These are phyloP conservation scores for Drosophila stalkeri DNA, from an alignment of 2,888 invertebrate genomes.

Conservation along the genomic window DNA sequence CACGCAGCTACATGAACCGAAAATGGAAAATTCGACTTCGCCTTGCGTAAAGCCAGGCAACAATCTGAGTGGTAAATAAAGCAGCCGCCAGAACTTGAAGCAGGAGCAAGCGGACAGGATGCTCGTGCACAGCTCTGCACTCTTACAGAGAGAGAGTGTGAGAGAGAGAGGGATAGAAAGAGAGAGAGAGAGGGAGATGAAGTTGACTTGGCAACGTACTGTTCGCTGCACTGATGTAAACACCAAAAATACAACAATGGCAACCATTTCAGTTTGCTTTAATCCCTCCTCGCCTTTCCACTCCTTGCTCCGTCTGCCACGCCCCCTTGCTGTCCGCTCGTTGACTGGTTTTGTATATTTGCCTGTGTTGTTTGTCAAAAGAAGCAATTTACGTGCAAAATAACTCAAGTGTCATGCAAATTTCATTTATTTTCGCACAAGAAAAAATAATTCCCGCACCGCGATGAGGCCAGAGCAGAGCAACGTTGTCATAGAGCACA, in stretches of 20 bases:
- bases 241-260: slow-evolving; percentile 81
- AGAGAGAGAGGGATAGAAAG: slow-evolving; percentile 1
- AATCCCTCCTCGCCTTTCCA: slow-evolving; percentile 10
- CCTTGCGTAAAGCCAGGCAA: slow-evolving; percentile 58
- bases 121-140: slow-evolving; percentile 32
- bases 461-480: slow-evolving; percentile 47
- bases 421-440: slow-evolving; percentile 82
- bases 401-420: slow-evolving; percentile 85
- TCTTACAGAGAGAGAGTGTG: slow-evolving; percentile 13
- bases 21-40: slow-evolving; percentile 77
- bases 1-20: slow-evolving; percentile 53
- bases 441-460: slow-evolving; percentile 76
- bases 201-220: slow-evolving; percentile 64
- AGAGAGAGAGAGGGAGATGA: slow-evolving; percentile 10
- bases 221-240: slow-evolving; percentile 73
- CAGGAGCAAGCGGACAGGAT: slow-evolving; percentile 24
- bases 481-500: slow-evolving; percentile 68
- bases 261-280: slow-evolving; percentile 69
- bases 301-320: neutral
- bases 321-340: slow-evolving; percentile 25
- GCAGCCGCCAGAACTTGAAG: slow-evolving; percentile 28
- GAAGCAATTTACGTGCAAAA: slow-evolving; percentile 85
- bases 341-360: slow-evolving; percentile 69
- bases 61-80: slow-evolving; percentile 65
- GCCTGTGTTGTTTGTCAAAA: slow-evolving; percentile 81